Conservation (phyloP, 2,888 invertebrate genomes). For the Thymelicus acteon region DNA sequence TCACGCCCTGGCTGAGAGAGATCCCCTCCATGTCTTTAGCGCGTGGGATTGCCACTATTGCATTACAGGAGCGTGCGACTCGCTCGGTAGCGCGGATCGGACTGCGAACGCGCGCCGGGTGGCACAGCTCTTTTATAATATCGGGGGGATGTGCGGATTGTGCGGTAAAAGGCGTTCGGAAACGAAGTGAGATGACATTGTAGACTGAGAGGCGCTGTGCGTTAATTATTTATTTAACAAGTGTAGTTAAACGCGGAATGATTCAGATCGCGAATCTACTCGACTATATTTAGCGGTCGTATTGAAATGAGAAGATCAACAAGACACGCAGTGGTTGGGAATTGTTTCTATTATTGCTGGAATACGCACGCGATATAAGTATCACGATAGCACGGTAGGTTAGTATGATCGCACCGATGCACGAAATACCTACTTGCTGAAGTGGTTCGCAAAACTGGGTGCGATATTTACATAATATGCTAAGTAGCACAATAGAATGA, state of each 20-base stretch:
- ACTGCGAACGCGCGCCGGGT: constrained; percentile 80
- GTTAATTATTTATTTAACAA: constrained; percentile 39
- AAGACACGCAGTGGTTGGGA: constrained; percentile 41
- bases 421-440: constrained; percentile 33
- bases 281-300: constrained; percentile 39
- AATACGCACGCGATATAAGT: constrained; percentile 43
- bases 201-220: constrained; percentile 58
- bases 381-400: constrained; percentile 33
- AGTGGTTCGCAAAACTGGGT: constrained; percentile 29
- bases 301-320: constrained; percentile 41
- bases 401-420: constrained; percentile 19
- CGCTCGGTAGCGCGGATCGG: constrained; percentile 70
- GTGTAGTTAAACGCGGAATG: constrained; percentile 20
- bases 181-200: constrained; percentile 72
- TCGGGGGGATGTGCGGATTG: constrained; percentile 78
- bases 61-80: constrained; percentile 73
- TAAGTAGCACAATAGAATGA: constrained; percentile 34
- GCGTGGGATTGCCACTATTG: constrained; percentile 64
- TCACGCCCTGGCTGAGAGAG: constrained; percentile 65
- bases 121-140: constrained; percentile 72
- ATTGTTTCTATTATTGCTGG: constrained; percentile 28
- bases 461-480: constrained; percentile 36
- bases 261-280: constrained; percentile 12
- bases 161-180: constrained; percentile 76
- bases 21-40: constrained; percentile 73